These are phyloP conservation scores for Cetoscarus ocellatus DNA, from an alignment of 2,797 vertebrate genomes.

Conservation along the genomic window DNA sequence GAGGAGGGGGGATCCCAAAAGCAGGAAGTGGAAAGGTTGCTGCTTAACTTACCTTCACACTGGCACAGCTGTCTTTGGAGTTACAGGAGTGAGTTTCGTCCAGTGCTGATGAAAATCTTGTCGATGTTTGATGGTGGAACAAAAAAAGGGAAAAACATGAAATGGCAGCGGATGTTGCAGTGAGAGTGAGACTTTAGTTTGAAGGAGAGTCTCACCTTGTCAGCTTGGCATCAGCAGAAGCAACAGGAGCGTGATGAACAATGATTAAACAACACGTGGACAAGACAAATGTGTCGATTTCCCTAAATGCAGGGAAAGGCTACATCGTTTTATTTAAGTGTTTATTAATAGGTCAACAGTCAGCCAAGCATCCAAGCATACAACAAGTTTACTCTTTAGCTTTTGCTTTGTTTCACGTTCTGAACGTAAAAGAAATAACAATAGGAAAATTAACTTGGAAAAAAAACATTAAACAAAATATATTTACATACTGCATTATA, in stretches of 20 bases:
- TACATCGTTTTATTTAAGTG: slow-evolving; percentile 88
- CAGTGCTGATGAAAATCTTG: slow-evolving; percentile 10
- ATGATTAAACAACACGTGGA: slow-evolving; percentile 48
- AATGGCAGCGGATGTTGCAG: slow-evolving; percentile 8
- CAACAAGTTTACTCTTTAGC: slow-evolving; percentile 85
- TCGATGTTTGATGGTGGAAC: slow-evolving; percentile 17
- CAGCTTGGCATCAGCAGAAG: slow-evolving; percentile 1
- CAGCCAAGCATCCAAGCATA: slow-evolving; percentile 89
- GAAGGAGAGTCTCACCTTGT: slow-evolving; percentile 23
- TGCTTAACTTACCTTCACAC: slow-evolving; percentile 59
- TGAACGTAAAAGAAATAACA: slow-evolving; percentile 76
- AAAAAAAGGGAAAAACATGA: slow-evolving; percentile 28
- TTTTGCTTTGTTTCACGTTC: slow-evolving; percentile 82
- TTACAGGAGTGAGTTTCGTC: background rate
- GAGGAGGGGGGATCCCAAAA: slow-evolving; percentile 48
- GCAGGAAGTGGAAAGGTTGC: slow-evolving; percentile 73
- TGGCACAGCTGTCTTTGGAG: slow-evolving; percentile 20
- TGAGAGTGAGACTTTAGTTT: slow-evolving; percentile 5
- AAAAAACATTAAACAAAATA: slow-evolving; percentile 67
- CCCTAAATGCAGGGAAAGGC: slow-evolving; percentile 78
- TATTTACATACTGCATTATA: slow-evolving; percentile 93
- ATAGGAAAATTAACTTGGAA: slow-evolving; percentile 75
- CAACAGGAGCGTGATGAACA: slow-evolving; percentile 16
- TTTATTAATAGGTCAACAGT: slow-evolving; percentile 88
- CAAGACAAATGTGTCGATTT: slow-evolving; percentile 59